phyloP scores from a whole-genome alignment of 2,888 invertebrate species.

The Drosophila vallismaia region DNA sequence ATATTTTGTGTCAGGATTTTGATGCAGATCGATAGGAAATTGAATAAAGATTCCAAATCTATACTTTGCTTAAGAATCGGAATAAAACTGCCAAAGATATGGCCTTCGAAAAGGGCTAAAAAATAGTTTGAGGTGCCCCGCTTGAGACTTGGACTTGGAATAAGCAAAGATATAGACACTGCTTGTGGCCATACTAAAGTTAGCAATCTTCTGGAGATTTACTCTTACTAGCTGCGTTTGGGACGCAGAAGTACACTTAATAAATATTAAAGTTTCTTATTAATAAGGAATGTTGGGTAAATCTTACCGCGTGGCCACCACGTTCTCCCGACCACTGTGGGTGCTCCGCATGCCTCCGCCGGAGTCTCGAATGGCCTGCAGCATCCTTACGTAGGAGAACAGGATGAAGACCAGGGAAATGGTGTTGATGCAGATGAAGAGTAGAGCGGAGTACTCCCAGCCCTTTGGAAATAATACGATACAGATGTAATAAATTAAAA shows the following conservation, averaged over 20 bases:
- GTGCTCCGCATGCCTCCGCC: slow-evolving; percentile 86
- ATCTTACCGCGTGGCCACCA: slow-evolving; percentile 85
- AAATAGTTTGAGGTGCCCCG: too few species aligned
- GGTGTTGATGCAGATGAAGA: slow-evolving; percentile 86
- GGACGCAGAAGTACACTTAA: not conserved
- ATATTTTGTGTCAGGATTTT: not conserved
- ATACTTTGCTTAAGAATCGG: not conserved
- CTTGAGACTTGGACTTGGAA: too few species aligned
- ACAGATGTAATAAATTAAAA: not conserved
- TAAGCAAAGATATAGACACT: too few species aligned
- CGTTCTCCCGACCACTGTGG: slow-evolving; percentile 85
- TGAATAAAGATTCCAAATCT: not conserved
- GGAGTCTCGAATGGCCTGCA: slow-evolving; percentile 86
- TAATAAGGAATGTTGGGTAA: not conserved
- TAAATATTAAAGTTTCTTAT: not conserved
- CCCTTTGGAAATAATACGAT: slow-evolving; percentile 82
- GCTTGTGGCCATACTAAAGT: not conserved
- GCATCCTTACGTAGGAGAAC: slow-evolving; percentile 86
- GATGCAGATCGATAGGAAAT: not conserved
- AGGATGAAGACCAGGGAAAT: slow-evolving; percentile 86
- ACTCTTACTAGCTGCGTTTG: not conserved
- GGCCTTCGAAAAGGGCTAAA: not conserved
- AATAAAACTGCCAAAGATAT: not conserved
- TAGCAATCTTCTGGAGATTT: not conserved
- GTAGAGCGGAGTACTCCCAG: slow-evolving; percentile 86